Evolutionary conservation across 2,797 vertebrate species (phyloP), one percentile per base, ranked within the genome.

Genomic region (Myotis vivesi): DNA sequence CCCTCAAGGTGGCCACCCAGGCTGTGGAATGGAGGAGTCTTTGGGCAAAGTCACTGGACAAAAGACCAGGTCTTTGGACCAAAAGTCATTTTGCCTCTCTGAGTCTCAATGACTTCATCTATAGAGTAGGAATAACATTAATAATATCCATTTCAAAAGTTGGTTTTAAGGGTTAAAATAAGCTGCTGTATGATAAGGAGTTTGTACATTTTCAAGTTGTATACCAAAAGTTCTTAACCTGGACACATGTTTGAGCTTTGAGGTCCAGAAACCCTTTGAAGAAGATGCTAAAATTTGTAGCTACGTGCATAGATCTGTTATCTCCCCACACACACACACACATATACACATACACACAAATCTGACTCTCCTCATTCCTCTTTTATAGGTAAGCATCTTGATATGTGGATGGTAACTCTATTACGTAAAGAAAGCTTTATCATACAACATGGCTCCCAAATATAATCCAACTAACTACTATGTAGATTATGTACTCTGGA

Each of bases 381-480:
- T 73, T 82, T 72, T 82, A 66, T 13, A 81, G n/a, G 33, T 86
- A 73, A 94, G 62, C 30, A 38, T 68, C 16, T 36, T 77, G n/a
- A 15, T 91, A 3, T 64, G 8, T 55, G 30, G 3, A 33, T 82
- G 55, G 33, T 73, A 10, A 89, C 51, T 85, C 55, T 89, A 13
- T 68, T 85, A 87, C 17, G 53, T 87, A 92, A 94, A 95, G 59
- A 88, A 79, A 76, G 2, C 25, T 49, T 95, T 89, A 68, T 30
- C 36, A 68, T 73, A 44, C 49, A 87, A 41, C 62, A 44, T 79
- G 17, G 8, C 30, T 94, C 23, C 53, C 55, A 86, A 64, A 62
- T 72, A 2, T 73, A 90, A 92, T 62, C 20, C 68, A 85, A 30
- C 57, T 59, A 66, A 83, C 36, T 80, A 17, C 33, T 72, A 1